A percentile compares a stretch with the other conserved stretches of the same genome.
These are phyloP conservation scores for Cephus runcator DNA, from an alignment of 2,888 invertebrate species.

Conservation along the genomic window DNA sequence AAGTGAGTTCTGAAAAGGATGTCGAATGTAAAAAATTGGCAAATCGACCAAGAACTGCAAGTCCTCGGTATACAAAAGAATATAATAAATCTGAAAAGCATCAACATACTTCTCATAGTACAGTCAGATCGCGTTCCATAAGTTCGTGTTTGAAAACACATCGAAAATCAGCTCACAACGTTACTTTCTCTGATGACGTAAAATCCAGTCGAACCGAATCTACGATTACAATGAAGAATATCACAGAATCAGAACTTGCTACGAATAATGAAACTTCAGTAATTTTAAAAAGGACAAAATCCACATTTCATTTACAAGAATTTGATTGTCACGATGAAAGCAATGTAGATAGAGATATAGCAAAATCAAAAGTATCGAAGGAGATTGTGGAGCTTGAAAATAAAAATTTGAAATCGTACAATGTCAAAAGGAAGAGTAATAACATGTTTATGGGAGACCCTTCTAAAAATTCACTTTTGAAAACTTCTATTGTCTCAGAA, in stretches of 20 bases:
- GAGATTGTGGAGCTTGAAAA: background rate
- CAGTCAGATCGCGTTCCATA: constrained; percentile 8
- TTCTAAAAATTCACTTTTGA: background rate
- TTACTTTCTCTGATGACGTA: constrained; percentile 23
- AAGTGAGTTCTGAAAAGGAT: background rate
- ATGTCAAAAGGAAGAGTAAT: background rate
- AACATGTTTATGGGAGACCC: background rate
- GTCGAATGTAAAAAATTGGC: background rate
- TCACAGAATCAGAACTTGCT: background rate
- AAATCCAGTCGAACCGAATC: background rate
- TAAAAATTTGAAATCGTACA: background rate
- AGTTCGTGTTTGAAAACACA: background rate
- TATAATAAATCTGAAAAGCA: background rate
- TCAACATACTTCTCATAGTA: background rate
- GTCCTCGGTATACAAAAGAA: background rate
- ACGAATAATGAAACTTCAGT: background rate
- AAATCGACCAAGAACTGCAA: background rate
- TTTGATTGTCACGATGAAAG: background rate
- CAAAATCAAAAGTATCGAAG: background rate
- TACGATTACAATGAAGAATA: background rate
- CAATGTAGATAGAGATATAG: background rate
- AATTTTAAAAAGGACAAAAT: background rate
- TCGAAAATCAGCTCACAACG: constrained; percentile 22
- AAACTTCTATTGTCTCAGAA: background rate
- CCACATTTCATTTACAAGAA: background rate